Base-by-base conservation (phyloP, 2,113 vertebrate genomes). In the Coryphaenoides rupestris region DNA sequence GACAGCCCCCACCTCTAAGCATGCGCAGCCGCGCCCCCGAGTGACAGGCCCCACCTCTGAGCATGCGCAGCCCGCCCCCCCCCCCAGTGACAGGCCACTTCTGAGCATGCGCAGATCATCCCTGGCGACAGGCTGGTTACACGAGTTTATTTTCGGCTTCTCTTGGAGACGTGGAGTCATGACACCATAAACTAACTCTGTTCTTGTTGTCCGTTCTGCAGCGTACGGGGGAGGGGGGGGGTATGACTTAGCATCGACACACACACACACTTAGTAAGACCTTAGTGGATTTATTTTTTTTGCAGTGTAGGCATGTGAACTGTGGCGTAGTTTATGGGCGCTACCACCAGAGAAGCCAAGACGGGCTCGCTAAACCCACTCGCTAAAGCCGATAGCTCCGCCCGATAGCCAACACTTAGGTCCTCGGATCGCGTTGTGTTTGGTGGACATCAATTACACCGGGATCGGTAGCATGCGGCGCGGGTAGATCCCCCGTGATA, bases 101-200 rank as follows among this genome's bases (percentile, higher is more conserved):
- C 12, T 61, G 84, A 21, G 83, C 88, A 83, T 84, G 87, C 84
- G 86, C 76, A 63, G 3, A 73, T 0, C 15, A 73, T 0, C 15
- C 6, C n/a, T n/a, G 1, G 50, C 62, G n/a, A n/a, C n/a, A n/a
- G n/a, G n/a, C n/a, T 74, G 70, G 76, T 78, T 81, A 76, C 85
- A 84, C 77, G 83, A 83, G 84, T 89, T 84, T 85, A 83, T 82
- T 80, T 82, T 58, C 74, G 73, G 73, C 70, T 28, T n/a, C 66
- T 65, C 54, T 28, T 47, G 50, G 45, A 72, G 64, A 62, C 70
- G n/a, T n/a, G n/a, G 62, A 22, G 23, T 28, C 6, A n/a, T 22
- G 56, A 16, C 60, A 26, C 21, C 55, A 55, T 50, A 2, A 68
- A 69, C 14, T 24, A 16, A 17, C n/a, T 57, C 3, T 6, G 21